Evolutionary conservation across 2,113 vertebrate species (phyloP).

Genomic region (Plecturocebus donacophilus): DNA sequence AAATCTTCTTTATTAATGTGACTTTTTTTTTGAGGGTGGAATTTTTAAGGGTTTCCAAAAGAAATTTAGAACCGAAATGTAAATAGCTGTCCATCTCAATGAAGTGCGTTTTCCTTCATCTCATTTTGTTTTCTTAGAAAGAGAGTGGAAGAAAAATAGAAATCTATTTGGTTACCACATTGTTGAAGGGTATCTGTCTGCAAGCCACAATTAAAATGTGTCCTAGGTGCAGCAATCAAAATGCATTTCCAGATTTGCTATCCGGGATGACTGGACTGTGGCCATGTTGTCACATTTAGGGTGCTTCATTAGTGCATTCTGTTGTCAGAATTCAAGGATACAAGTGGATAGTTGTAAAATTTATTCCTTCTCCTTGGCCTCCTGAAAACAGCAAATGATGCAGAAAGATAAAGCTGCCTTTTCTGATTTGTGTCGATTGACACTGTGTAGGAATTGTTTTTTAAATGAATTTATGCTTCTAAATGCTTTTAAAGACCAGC

Average conservation of each 20-base stretch:
- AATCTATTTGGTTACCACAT: not conserved
- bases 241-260: not conserved
- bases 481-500: not conserved
- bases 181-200: not conserved
- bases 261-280: not conserved
- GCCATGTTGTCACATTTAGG: not conserved
- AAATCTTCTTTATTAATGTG: not conserved
- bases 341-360: not conserved
- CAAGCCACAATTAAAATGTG: not conserved
- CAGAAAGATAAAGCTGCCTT: not conserved
- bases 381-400: not conserved
- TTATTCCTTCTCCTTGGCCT: not conserved
- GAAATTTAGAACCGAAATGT: not conserved
- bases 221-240: not conserved
- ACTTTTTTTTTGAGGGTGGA: not conserved
- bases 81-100: not conserved
- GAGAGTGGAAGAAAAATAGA: not conserved
- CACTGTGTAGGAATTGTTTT: too few species aligned
- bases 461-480: too few species aligned
- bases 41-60: not conserved
- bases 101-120: not conserved
- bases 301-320: not conserved
- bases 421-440: not conserved
- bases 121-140: not conserved
- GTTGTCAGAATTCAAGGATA: not conserved